Conservation (phyloP, 2,888 invertebrate genomes). For the Apamea sordens region DNA sequence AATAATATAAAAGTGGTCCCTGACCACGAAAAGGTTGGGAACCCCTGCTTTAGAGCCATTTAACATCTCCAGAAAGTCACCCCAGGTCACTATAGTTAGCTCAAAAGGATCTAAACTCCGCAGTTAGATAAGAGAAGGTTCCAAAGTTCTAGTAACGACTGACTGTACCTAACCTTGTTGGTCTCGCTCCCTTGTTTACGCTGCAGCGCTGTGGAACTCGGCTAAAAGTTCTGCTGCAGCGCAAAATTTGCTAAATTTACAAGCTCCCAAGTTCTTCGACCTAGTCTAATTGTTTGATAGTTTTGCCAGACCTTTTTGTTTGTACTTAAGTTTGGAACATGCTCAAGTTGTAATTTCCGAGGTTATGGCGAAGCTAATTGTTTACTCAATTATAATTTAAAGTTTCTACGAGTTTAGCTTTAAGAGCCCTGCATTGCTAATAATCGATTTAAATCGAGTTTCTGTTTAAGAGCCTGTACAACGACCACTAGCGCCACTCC, state of each 20-base stretch:
- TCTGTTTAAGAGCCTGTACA: no score
- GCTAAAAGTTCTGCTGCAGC: conserved; percentile 56
- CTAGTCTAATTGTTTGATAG: conserved; percentile 63
- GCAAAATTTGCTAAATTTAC: conserved; percentile 60
- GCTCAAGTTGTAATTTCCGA: conserved; percentile 47
- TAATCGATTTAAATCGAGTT: conserved; percentile 12
- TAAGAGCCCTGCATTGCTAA: conserved; percentile 8
- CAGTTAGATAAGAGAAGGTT: conserved; percentile 32
- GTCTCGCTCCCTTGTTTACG: conserved; percentile 55
- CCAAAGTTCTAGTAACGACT: conserved; percentile 30
- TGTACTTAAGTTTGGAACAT: conserved; percentile 25
- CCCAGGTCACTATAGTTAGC: conserved; percentile 30
- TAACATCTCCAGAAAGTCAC: conserved; percentile 26
- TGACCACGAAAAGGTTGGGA: no score
- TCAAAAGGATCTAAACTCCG: conserved; percentile 36
- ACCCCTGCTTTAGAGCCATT: conserved; percentile 4
- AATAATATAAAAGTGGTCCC: no score
- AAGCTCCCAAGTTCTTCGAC: conserved; percentile 53
- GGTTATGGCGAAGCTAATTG: conserved; percentile 22
- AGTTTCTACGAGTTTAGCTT: conserved; percentile 29
- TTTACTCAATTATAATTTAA: conserved; percentile 40
- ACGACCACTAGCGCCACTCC: no score
- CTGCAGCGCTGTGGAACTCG: conserved; percentile 46
- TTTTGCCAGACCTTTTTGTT: conserved; percentile 59
- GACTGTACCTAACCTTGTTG: conserved; percentile 42